Base-by-base conservation (phyloP, 1,140 invertebrate genomes). In the Anastrepha obliqua region DNA sequence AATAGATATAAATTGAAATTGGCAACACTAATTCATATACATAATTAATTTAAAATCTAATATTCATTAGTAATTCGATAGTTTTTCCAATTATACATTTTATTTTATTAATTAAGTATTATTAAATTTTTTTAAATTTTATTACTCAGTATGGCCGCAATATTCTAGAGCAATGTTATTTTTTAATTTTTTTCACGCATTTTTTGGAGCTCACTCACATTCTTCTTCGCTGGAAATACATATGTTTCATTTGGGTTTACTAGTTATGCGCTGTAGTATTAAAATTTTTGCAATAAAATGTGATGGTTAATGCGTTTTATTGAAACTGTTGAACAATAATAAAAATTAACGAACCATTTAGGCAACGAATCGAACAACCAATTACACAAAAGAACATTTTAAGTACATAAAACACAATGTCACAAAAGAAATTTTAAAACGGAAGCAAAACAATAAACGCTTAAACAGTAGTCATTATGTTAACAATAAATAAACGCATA, bases 311-410 rank as follows among this genome's bases (percentile, higher is more conserved):
- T 81, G 47, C 47, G 47, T 81, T 81, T 81, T 8, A 20, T 81
- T 55, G 47, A 81, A 81, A 17, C 74, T 81, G 74, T 81, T 81
- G 7, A 81, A 55, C 74, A 81, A 81, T 81, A n/a, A 81, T 81
- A 81, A 81, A 81, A 81, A 81, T 55, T 20, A 51, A 11, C 17
- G n/a, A 81, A 55, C 74, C 44, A 42, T 81, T 55, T 55, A 81
- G 6, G 47, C 47, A 55, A 81, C n/a, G 47, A 55, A 81, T 51
- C 47, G 9, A 81, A 51, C 47, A 81, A 81, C 51, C 74, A 51
- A 81, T 81, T 81, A 81, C 74, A 81, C 51, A 55, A 81, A 81
- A 47, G 51, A 81, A 81, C 44, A 55, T 55, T 81, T 81, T 55
- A 81, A 47, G 4, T 47, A 74, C 44, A 74, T 47, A 74, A 74